Evolutionary conservation across 2,797 vertebrate genomes (phyloP), one percentile per base, ranked within the genome.

Genomic region (Muscicapa striata): DNA sequence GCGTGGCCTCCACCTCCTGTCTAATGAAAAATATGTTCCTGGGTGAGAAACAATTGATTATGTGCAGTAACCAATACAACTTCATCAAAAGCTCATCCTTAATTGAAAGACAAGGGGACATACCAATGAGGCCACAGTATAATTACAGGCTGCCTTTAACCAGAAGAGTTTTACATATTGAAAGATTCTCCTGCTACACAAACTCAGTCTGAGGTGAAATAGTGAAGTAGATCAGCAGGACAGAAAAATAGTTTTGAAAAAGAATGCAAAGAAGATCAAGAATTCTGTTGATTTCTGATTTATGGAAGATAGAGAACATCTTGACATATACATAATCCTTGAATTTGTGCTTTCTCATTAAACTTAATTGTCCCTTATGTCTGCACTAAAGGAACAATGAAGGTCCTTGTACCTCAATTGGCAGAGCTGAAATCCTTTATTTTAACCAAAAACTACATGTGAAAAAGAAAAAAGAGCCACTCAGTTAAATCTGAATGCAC

Each of bases 21-120:
- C 95, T 95, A 80, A 90, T 76, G 81, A 93, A 96, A 95, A 95
- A 94, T 95, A 90, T 94, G 89, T 63, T 95, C 76, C 80, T 73
- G 89, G 90, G 84, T 72, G 78, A 81, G 86, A 89, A 95, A 73
- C 23, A 91, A 94, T 94, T 91, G 86, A 86, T 92, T 92, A 93
- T 30, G 22, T 78, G 87, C 86, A 88, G 58, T 34, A 80, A 74
- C 69, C 13, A 67, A 92, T 66, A 62, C 48, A 78, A 57, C 83
- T 94, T 91, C 63, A 95, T 94, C 74, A 91, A 96, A 89, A 85
- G 48, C 87, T 94, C 87, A 87, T 90, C 72, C 88, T 93, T 89
- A 92, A 96, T 62, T 89, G 73, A 92, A 89, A 95, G 83, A 32
- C 70, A 87, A 90, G 59, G 36, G 40, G 83, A 67, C 83, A 80